These are phyloP conservation scores for Saccopteryx bilineata DNA, from an alignment of 2,113 vertebrate genomes.

Conservation along the genomic window DNA sequence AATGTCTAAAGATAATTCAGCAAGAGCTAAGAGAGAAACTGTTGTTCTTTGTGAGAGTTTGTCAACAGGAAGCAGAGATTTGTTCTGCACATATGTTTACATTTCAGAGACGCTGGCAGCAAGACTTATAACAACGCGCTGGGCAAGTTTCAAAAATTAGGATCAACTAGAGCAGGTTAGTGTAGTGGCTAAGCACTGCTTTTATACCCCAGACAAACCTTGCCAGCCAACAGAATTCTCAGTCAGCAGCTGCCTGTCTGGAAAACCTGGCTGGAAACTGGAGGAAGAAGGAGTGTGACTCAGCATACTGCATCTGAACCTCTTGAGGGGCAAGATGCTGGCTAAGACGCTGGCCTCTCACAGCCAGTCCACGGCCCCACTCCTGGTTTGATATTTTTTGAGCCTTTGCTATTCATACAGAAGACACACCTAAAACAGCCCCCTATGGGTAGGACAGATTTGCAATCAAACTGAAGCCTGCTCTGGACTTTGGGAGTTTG, in stretches of 20 bases:
- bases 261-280: neutral
- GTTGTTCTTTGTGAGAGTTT: neutral
- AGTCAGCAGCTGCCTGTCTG: neutral
- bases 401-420: neutral
- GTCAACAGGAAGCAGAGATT: neutral
- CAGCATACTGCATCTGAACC: neutral
- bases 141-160: conserved; percentile 20
- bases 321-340: neutral
- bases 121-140: neutral
- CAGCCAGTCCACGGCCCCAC: neutral
- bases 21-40: neutral
- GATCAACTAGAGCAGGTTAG: neutral
- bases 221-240: neutral
- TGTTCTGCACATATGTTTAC: neutral
- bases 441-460: neutral
- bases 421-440: neutral
- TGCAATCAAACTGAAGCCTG: neutral
- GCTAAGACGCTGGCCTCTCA: neutral
- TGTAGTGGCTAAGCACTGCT: neutral
- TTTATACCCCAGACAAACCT: neutral
- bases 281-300: neutral
- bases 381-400: neutral
- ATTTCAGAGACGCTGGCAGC: neutral
- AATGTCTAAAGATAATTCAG: neutral
- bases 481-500: neutral